These are phyloP conservation scores for Petrocephalus schoutedeni DNA, from an alignment of 2,797 vertebrate genomes.

Conservation along the genomic window DNA sequence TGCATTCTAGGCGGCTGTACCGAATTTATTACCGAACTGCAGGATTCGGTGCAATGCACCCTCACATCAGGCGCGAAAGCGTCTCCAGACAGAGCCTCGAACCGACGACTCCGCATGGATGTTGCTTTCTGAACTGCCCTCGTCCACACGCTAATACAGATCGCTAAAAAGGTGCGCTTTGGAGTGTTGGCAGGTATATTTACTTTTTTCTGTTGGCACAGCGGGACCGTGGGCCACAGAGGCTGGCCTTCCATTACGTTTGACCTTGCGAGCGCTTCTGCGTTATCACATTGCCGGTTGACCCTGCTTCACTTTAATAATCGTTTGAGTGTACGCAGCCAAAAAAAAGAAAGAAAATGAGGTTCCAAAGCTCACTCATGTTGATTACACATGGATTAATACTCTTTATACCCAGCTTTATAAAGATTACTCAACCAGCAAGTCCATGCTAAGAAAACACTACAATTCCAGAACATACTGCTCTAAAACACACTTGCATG, in stretches of 20 bases:
- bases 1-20: not conserved
- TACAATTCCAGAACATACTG: not conserved
- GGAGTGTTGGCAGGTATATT: constrained; percentile 21
- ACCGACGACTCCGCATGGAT: not conserved
- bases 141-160: constrained; percentile 15
- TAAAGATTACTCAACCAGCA: constrained; percentile 15
- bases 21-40: not conserved
- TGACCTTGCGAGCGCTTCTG: constrained; percentile 35
- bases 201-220: constrained; percentile 27
- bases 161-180: not conserved
- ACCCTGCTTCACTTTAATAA: not conserved
- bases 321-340: constrained; percentile 2
- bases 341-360: constrained; percentile 16
- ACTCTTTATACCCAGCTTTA: constrained; percentile 19
- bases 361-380: constrained; percentile 12
- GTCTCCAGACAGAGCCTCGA: not conserved
- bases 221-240: constrained; percentile 25
- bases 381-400: constrained; percentile 23
- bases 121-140: not conserved
- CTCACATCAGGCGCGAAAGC: not conserved
- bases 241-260: constrained; percentile 31
- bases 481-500: not conserved
- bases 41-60: not conserved
- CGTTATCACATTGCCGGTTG: constrained; percentile 7
- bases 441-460: not conserved